A percentile compares a stretch with the other conserved stretches of the same genome.
phyloP scores from a whole-genome alignment of 2,888 invertebrate species.

The Scaptomyza flava region DNA sequence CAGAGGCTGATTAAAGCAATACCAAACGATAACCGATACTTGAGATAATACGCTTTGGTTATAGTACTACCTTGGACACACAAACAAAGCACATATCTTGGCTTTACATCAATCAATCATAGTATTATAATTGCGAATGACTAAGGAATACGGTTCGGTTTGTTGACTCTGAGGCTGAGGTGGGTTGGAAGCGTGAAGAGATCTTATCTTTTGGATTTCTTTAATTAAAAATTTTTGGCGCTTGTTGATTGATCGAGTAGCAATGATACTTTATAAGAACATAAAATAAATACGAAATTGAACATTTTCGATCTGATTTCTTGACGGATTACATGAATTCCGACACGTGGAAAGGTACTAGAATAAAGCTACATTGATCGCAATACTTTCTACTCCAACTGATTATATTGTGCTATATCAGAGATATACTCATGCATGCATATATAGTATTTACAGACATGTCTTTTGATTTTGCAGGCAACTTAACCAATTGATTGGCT shows the following conservation, averaged over 20 bases:
- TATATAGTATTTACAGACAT: no score
- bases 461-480: no score
- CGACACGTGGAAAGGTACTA: background rate
- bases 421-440: no score
- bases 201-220: background rate
- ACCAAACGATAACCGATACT: constrained; percentile 8
- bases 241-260: background rate
- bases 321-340: no score
- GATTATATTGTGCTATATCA: background rate
- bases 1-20: constrained; percentile 31
- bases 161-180: no score
- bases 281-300: background rate
- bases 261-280: background rate
- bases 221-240: background rate
- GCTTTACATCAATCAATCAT: background rate
- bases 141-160: background rate
- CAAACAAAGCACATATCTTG: background rate
- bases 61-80: background rate
- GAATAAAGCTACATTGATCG: background rate
- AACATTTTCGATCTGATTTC: background rate
- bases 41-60: constrained; percentile 12
- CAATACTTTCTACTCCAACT: background rate
- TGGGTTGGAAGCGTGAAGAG: background rate
- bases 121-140: constrained; percentile 5
- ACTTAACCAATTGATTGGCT: no score